Evolutionary conservation across 2,888 invertebrate genomes (phyloP).

Genomic region (Amphipoea lucens): DNA sequence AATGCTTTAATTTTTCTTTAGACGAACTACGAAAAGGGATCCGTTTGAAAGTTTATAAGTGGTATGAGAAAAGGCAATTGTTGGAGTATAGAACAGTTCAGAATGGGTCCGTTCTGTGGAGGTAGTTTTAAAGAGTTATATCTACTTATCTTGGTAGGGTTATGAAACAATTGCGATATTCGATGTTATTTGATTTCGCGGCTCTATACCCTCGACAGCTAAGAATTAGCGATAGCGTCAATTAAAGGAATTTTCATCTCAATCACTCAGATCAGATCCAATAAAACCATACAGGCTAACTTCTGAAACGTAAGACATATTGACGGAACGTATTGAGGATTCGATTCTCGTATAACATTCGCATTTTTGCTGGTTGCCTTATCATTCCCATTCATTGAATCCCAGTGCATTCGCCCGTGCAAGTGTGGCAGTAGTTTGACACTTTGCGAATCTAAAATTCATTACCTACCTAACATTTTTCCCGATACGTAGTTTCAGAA

Average conservation of each 20-base stretch:
- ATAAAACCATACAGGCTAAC: background rate
- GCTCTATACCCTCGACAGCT: background rate
- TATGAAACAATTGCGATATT: slow-evolving; percentile 15
- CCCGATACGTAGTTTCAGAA: background rate
- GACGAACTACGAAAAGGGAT: slow-evolving; percentile 51
- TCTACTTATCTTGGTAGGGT: background rate
- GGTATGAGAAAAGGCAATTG: slow-evolving; percentile 20
- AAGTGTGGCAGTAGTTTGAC: background rate
- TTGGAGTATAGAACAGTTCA: slow-evolving; percentile 7
- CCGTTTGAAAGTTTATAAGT: slow-evolving; percentile 53
- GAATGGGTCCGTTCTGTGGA: slow-evolving; percentile 5
- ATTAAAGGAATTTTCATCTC: background rate
- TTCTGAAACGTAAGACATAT: too few species aligned
- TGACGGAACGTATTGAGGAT: background rate
- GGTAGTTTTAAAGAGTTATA: slow-evolving; percentile 23
- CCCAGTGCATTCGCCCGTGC: background rate
- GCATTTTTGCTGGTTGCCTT: background rate
- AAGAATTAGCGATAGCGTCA: slow-evolving; percentile 7
- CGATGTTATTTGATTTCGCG: slow-evolving; percentile 14
- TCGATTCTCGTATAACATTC: too few species aligned
- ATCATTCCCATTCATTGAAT: slow-evolving; percentile 11
- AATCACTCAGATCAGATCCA: background rate
- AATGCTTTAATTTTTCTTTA: slow-evolving; percentile 44
- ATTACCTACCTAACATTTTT: background rate
- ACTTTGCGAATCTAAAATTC: background rate